Conservation (phyloP, 2,113 vertebrate species). For the Semnopithecus entellus region DNA sequence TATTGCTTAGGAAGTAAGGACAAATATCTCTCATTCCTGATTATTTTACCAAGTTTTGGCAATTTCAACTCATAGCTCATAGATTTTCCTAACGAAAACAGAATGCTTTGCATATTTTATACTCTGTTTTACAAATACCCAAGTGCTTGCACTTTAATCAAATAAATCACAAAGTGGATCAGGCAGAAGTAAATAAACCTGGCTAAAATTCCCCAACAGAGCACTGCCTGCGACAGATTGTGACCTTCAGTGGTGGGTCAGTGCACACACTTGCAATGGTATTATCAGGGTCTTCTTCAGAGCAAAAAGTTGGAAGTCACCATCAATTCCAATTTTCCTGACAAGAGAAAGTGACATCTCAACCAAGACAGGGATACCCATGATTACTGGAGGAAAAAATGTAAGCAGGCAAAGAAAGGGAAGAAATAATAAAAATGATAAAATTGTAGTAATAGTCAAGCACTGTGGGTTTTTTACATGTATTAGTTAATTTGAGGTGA, state of each 20-base stretch:
- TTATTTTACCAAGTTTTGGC: conserved; percentile 13
- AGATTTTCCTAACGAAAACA: conserved; percentile 48
- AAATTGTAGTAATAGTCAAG: neutral
- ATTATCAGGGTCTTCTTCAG: neutral
- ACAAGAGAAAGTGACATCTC: neutral
- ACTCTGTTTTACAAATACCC: conserved; percentile 52
- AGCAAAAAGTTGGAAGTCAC: neutral
- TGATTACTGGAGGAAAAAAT: neutral
- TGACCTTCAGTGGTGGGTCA: neutral
- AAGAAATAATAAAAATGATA: neutral
- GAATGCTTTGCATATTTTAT: conserved; percentile 29
- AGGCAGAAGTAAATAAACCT: conserved; percentile 12
- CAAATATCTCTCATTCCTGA: neutral
- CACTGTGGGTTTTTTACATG: neutral
- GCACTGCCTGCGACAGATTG: neutral
- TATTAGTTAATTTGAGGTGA: neutral
- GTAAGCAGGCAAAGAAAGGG: neutral
- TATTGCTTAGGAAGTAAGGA: neutral
- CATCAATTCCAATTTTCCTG: neutral
- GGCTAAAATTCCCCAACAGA: neutral
- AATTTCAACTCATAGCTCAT: neutral
- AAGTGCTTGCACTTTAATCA: conserved; percentile 22
- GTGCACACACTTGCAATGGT: neutral
- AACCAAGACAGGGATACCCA: neutral
- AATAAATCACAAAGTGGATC: neutral